A percentile compares a stretch with the other conserved stretches of the same genome.
phyloP scores from a whole-genome alignment of 1,140 invertebrate species.

The Sinonovacula constricta region DNA sequence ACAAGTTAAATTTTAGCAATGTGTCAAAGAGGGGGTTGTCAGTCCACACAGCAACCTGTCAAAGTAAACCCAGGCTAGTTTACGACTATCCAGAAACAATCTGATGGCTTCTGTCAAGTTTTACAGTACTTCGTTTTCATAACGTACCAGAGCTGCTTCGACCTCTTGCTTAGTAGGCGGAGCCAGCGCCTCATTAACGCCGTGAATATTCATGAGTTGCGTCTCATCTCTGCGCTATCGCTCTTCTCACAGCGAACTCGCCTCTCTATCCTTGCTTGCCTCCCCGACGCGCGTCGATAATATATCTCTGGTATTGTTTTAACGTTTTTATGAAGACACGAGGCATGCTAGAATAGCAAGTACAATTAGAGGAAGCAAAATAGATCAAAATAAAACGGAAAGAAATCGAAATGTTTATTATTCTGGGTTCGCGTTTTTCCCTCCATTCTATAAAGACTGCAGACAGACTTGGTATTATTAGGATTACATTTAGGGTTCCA shows the following conservation, averaged over 20 bases:
- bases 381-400: slow-evolving; percentile 56
- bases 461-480: slow-evolving; percentile 48
- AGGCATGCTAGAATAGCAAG: slow-evolving; percentile 20
- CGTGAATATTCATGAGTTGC: slow-evolving; percentile 44
- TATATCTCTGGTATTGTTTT: neutral
- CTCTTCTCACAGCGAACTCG: slow-evolving; percentile 19
- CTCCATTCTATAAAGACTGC: slow-evolving; percentile 45
- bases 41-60: slow-evolving; percentile 39
- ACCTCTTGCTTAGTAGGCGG: slow-evolving; percentile 34
- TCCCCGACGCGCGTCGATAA: neutral
- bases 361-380: slow-evolving; percentile 50
- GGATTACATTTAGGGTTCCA: slow-evolving; percentile 43
- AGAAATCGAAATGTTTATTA: slow-evolving; percentile 56
- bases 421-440: slow-evolving; percentile 48
- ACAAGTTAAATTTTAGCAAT: slow-evolving; percentile 54
- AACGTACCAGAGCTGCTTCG: slow-evolving; percentile 47
- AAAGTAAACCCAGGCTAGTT: slow-evolving; percentile 53
- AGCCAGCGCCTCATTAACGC: slow-evolving; percentile 7
- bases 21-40: slow-evolving; percentile 50
- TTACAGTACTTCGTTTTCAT: slow-evolving; percentile 51
- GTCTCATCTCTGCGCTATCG: slow-evolving; percentile 22
- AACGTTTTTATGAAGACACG: neutral
- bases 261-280: neutral
- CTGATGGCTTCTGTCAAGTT: slow-evolving; percentile 53
- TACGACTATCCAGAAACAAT: slow-evolving; percentile 48